Conservation (phyloP, 1,140 invertebrate genomes). For the Drosophila mojavensis region DNA sequence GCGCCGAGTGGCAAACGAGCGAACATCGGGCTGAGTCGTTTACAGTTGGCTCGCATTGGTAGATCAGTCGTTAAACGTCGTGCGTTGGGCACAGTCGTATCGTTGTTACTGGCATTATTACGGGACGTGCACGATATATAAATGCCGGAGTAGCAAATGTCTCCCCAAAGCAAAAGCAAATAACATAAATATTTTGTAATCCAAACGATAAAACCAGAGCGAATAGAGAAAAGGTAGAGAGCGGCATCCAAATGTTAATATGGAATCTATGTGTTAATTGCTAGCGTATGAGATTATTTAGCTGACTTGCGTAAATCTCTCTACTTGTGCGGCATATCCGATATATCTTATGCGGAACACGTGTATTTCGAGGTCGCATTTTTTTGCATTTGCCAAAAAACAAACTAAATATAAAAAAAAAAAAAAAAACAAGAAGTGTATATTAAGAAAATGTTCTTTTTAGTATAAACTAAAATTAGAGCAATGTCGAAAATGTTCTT, state of each 20-base stretch:
- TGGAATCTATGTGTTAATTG: slow-evolving; percentile 56
- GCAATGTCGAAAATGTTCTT: not conserved
- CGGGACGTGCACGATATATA: not conserved
- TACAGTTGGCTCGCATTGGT: slow-evolving; percentile 22
- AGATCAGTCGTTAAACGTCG: slow-evolving; percentile 53
- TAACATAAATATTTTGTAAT: slow-evolving; percentile 23
- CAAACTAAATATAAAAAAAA: not conserved
- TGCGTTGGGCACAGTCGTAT: slow-evolving; percentile 48
- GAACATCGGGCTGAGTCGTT: slow-evolving; percentile 10
- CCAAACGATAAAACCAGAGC: not conserved
- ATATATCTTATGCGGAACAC: slow-evolving; percentile 23
- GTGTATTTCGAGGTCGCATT: slow-evolving; percentile 39
- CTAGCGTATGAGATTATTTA: slow-evolving; percentile 53
- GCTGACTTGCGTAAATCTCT: slow-evolving; percentile 25
- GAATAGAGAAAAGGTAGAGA: not conserved
- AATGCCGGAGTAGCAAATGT: slow-evolving; percentile 37
- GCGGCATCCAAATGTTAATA: not conserved
- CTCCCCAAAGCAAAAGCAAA: slow-evolving; percentile 23
- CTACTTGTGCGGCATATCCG: slow-evolving; percentile 14
- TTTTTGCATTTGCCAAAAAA: slow-evolving; percentile 40
- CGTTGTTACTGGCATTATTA: slow-evolving; percentile 10
- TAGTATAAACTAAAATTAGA: slow-evolving; percentile 37
- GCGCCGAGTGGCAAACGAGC: slow-evolving; percentile 7
- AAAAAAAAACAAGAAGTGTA: too few relatives aligned
- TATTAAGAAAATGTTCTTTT: slow-evolving; percentile 1